A percentile compares a stretch with the other conserved stretches of the same genome.
phyloP scores from a whole-genome alignment of 1,140 invertebrate genomes.

The Eurosta solidaginis region DNA sequence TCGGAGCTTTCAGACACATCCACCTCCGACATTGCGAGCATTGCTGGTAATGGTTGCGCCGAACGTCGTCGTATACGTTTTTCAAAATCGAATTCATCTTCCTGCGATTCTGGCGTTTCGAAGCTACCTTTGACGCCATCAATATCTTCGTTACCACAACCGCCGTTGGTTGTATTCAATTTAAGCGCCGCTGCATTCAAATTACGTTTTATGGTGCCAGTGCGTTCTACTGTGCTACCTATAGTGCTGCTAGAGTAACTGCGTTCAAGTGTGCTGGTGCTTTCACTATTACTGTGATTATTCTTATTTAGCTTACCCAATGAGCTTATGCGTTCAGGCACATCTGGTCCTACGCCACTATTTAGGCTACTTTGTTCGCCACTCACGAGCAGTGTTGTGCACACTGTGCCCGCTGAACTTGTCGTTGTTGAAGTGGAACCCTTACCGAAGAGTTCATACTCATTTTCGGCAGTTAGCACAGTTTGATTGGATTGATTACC shows the following conservation, averaged over 20 bases:
- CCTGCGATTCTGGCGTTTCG: slow-evolving; percentile 37
- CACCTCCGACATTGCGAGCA: slow-evolving; percentile 35
- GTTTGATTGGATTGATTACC: slow-evolving; percentile 63
- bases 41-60: slow-evolving; percentile 38
- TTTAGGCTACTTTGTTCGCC: slow-evolving; percentile 36
- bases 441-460: slow-evolving; percentile 87
- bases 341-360: slow-evolving; percentile 65
- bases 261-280: slow-evolving; percentile 64
- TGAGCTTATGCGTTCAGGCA: slow-evolving; percentile 77
- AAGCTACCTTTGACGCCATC: neutral
- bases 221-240: slow-evolving; percentile 63
- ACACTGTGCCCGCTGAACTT: slow-evolving; percentile 86
- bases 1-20: slow-evolving; percentile 83
- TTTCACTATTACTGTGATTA: slow-evolving; percentile 44
- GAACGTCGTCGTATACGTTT: slow-evolving; percentile 37
- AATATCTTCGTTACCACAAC: neutral
- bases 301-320: slow-evolving; percentile 62
- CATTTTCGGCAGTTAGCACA: slow-evolving; percentile 74
- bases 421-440: slow-evolving; percentile 88
- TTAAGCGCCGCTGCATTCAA: slow-evolving; percentile 42
- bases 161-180: slow-evolving; percentile 32
- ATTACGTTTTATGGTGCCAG: slow-evolving; percentile 65
- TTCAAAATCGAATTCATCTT: slow-evolving; percentile 37
- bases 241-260: slow-evolving; percentile 64
- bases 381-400: slow-evolving; percentile 70